phyloP scores from a whole-genome alignment of 2,797 vertebrate genomes.

The Euthynnus affinis region DNA sequence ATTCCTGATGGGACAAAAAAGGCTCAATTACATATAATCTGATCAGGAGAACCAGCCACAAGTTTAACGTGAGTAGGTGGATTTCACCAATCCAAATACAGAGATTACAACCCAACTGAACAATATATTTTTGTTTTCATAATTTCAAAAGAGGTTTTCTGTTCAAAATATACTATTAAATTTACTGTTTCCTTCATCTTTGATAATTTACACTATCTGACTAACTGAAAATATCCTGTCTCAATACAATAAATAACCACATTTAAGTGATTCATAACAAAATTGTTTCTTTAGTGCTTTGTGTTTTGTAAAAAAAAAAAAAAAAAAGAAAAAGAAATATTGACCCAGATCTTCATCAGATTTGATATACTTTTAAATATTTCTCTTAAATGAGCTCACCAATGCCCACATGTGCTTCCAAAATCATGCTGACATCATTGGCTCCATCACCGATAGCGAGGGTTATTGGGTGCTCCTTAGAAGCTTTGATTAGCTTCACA shows the following conservation, averaged over 20 bases:
- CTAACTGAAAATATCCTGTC: constrained; percentile 4
- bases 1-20: constrained; percentile 84
- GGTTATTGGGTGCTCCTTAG: constrained; percentile 96
- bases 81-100: neutral
- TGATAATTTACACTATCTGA: neutral
- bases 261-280: neutral
- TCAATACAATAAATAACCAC: neutral
- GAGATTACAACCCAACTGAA: neutral
- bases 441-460: constrained; percentile 97
- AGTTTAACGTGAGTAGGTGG: neutral
- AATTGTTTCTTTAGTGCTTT: neutral
- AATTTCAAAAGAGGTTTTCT: neutral
- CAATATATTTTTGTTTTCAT: too few species aligned
- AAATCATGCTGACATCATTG: constrained; percentile 99
- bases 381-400: constrained; percentile 88
- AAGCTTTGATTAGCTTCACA: constrained; percentile 97
- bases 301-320: neutral
- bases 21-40: neutral
- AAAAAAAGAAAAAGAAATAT: too few species aligned
- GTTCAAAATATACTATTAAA: neutral
- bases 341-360: neutral
- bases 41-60: neutral
- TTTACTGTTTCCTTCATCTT: neutral
- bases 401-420: constrained; percentile 98
- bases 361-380: constrained; percentile 11